phyloP scores from a whole-genome alignment of 2,888 invertebrate genomes.

The Mimachlamys varia region DNA sequence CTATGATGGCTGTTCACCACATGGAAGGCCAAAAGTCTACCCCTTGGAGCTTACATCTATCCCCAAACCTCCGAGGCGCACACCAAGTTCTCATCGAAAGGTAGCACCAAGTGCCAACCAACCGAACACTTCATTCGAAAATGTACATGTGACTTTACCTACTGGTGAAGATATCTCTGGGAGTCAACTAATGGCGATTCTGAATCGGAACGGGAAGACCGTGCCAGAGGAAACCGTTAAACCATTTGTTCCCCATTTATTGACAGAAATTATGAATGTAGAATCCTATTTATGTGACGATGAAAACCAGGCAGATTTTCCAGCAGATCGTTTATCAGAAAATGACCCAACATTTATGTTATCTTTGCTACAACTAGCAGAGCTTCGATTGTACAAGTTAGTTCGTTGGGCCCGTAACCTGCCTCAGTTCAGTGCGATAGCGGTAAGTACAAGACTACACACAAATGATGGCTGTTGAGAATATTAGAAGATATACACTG shows the following conservation, averaged over 20 bases:
- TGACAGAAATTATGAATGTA: constrained; percentile 78
- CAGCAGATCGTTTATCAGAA: constrained; percentile 65
- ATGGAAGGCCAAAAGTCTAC: constrained; percentile 61
- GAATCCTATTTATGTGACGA: constrained; percentile 78
- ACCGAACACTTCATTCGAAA: constrained; percentile 27
- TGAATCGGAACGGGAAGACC: constrained; percentile 59
- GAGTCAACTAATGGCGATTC: constrained; percentile 69
- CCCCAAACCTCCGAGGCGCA: constrained; percentile 55
- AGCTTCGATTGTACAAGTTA: constrained; percentile 97
- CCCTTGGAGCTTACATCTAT: constrained; percentile 49
- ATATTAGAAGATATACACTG: background rate
- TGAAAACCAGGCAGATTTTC: constrained; percentile 69
- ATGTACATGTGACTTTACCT: constrained; percentile 50
- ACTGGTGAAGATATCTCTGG: constrained; percentile 54
- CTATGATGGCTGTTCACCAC: constrained; percentile 83
- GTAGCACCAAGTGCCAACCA: constrained; percentile 39
- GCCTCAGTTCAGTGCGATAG: constrained; percentile 97
- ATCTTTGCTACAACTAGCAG: constrained; percentile 85
- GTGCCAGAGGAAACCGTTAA: constrained; percentile 46
- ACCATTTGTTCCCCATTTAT: constrained; percentile 69
- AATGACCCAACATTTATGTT: constrained; percentile 71
- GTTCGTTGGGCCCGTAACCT: constrained; percentile 99
- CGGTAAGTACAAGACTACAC: constrained; percentile 84
- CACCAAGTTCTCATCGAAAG: constrained; percentile 32
- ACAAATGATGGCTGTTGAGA: constrained; percentile 23